Conservation (phyloP, 1,140 invertebrate species). For the Lethocerus indicus region DNA sequence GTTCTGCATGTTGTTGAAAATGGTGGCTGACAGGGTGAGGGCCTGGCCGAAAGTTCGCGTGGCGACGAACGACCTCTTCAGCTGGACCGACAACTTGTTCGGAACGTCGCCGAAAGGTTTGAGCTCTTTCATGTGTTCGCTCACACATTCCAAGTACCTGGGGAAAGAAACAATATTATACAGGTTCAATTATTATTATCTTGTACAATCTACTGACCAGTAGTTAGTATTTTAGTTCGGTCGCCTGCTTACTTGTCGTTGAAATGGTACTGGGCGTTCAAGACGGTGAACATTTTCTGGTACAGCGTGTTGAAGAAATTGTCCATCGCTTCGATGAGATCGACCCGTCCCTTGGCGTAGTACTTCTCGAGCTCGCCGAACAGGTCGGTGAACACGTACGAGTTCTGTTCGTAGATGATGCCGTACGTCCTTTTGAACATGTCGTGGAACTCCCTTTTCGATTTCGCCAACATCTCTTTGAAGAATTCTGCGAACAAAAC, state of each 20-base stretch:
- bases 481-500: slow-evolving; percentile 58
- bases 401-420: slow-evolving; percentile 83
- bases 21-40: slow-evolving; percentile 61
- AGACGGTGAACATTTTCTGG: slow-evolving; percentile 89
- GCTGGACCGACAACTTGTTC: slow-evolving; percentile 69
- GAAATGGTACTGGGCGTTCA: slow-evolving; percentile 81
- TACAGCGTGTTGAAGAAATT: slow-evolving; percentile 85
- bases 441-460: slow-evolving; percentile 70
- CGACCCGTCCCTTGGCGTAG: slow-evolving; percentile 62
- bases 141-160: slow-evolving; percentile 70
- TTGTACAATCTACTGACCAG: no score
- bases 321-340: slow-evolving; percentile 74
- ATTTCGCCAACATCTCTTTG: slow-evolving; percentile 60
- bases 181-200: neutral
- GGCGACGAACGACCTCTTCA: slow-evolving; percentile 84
- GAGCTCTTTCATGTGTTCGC: slow-evolving; percentile 77
- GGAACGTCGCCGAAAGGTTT: slow-evolving; percentile 91
- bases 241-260: slow-evolving; percentile 51
- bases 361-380: slow-evolving; percentile 83
- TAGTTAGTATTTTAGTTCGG: no score
- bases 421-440: slow-evolving; percentile 95
- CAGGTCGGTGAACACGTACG: slow-evolving; percentile 80
- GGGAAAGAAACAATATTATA: slow-evolving; percentile 13
- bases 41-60: slow-evolving; percentile 85
- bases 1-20: slow-evolving; percentile 63